These are phyloP conservation scores for Neofelis nebulosa DNA, from an alignment of 2,113 vertebrate species.

Conservation along the genomic window DNA sequence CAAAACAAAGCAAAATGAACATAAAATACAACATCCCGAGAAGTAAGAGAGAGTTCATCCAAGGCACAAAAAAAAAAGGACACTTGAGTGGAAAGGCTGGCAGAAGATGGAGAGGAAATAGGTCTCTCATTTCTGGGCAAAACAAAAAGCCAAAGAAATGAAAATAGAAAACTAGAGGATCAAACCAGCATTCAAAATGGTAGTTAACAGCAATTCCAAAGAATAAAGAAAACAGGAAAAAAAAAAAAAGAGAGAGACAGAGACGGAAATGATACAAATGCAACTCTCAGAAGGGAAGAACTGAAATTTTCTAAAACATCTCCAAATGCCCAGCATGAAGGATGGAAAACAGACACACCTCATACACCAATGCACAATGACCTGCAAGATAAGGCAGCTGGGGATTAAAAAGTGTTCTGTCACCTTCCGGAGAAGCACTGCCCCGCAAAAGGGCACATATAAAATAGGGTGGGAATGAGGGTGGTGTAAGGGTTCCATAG, in stretches of 20 bases:
- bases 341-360: neutral
- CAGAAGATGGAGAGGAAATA: neutral
- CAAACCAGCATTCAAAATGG: neutral
- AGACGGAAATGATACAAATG: neutral
- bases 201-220: neutral
- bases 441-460: neutral
- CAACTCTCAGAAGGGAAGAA: neutral
- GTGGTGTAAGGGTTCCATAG: neutral
- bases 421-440: neutral
- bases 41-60: neutral
- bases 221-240: neutral
- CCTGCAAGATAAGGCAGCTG: neutral
- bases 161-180: neutral
- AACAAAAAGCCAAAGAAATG: neutral
- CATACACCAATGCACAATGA: neutral
- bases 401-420: neutral
- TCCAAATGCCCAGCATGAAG: neutral
- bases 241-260: neutral
- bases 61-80: neutral
- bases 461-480: neutral
- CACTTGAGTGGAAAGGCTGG: neutral
- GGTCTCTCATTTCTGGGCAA: neutral
- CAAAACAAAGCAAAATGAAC: neutral
- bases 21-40: neutral
- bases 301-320: neutral